Evolutionary conservation across 1,140 invertebrate species (phyloP).

Genomic region (Calliphora vicina): DNA sequence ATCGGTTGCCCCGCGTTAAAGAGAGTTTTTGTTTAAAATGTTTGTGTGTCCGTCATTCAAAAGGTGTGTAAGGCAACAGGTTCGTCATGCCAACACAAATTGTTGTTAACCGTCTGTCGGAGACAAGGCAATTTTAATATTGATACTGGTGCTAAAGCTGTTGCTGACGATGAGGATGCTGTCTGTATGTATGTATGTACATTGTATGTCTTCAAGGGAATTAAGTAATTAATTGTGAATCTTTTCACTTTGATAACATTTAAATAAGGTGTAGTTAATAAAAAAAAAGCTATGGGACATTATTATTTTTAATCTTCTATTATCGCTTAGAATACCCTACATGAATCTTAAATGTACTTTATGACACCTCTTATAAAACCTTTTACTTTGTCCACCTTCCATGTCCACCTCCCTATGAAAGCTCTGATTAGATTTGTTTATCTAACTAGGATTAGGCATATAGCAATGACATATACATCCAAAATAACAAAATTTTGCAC

Average conservation of each 20-base stretch:
- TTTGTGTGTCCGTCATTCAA: neutral
- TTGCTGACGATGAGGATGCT: neutral
- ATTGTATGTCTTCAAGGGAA: constrained; percentile 56
- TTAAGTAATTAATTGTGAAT: constrained; percentile 62
- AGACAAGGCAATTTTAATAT: neutral
- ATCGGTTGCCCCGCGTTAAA: neutral
- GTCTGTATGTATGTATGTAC: constrained; percentile 49
- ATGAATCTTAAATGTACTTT: too few species aligned
- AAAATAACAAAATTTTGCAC: too few species aligned
- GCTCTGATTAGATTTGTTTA: too few species aligned
- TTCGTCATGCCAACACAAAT: constrained; percentile 16
- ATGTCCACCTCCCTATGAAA: too few species aligned
- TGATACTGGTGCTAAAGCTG: neutral
- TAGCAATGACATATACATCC: too few species aligned
- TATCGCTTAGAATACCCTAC: too few species aligned
- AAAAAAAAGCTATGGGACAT: too few species aligned
- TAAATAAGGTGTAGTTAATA: neutral
- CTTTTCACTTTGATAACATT: constrained; percentile 1
- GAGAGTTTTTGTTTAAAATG: neutral
- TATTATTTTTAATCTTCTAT: too few species aligned
- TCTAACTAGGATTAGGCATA: too few species aligned
- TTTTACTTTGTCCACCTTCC: too few species aligned
- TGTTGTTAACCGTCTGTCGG: neutral
- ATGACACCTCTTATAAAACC: too few species aligned
- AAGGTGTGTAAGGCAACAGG: constrained; percentile 10